Evolutionary conservation across 2,888 invertebrate species (phyloP), one percentile per base, ranked within the genome.

Genomic region (Agrilus biguttatus): DNA sequence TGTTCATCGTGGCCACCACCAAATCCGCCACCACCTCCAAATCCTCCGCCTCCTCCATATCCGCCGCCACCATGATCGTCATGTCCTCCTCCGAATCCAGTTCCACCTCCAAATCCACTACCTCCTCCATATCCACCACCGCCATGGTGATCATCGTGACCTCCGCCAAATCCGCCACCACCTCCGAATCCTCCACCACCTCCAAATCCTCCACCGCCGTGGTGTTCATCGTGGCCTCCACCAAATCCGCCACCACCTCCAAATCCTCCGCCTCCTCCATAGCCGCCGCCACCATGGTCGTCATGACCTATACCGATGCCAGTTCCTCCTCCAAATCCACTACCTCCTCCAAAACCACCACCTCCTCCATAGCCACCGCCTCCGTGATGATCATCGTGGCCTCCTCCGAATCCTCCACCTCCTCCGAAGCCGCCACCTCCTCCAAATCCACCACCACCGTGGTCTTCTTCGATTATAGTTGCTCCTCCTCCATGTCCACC

Each of bases 381-480:
- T 33, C 47, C 41, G 34, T 45, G 43, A 35, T 43, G 45, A n/a
- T 46, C 50, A 37, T 47, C 44, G 14, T 43, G 37, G 62, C 14
- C 63, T 67, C 57, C 44, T 67, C 70, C 47, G 63, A 67, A 32
- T 63, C 67, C 55, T 67, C 71, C 48, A 67, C 70, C 50, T 67
- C 71, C 45, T 65, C 67, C 8, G 57, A 58, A 36, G 51, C 55
- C 37, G 51, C 56, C 46, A 33, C 47, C 44, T 8, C 44, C 49
- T 14, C 58, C 55, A 19, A 58, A 54, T 60, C 58, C 45, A 13
- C 47, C 45, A 33, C 37, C 38, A 33, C 45, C 21, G 21, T 21
- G 48, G 21, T 5, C 21, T 21, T 21, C 21, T 12, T 46, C 47
- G n/a, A 21, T 21, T 21, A 21, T 21, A 21, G 21, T 21, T 2